phyloP scores from a whole-genome alignment of 64 coral and sea anemone species.

The Dendrophyllia cribrosa region DNA sequence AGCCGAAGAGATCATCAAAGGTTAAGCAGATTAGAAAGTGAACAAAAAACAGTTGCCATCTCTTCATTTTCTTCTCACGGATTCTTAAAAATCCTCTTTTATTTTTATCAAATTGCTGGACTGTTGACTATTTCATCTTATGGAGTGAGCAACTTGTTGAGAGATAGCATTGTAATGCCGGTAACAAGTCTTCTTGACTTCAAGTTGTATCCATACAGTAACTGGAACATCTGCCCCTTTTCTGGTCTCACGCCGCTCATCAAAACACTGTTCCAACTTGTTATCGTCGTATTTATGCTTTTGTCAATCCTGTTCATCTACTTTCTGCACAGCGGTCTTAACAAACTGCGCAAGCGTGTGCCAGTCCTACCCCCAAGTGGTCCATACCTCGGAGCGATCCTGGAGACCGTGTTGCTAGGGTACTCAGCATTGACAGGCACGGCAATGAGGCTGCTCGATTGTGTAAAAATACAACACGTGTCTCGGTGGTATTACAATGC shows the following conservation, averaged over 20 bases:
- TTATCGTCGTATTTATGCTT: background rate
- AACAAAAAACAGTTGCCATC: background rate
- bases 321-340: conserved; percentile 11
- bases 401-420: conserved; percentile 60
- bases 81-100: conserved; percentile 65
- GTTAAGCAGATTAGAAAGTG: background rate
- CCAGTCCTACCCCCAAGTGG: conserved; percentile 7
- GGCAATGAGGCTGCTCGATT: conserved; percentile 32
- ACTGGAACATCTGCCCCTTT: conserved; percentile 34
- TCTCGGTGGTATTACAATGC: conserved; percentile 30
- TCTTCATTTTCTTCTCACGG: background rate
- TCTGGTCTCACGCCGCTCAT: conserved; percentile 1
- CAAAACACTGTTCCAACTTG: conserved; percentile 11
- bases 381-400: conserved; percentile 59
- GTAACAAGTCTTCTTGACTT: conserved; percentile 27
- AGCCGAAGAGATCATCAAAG: background rate
- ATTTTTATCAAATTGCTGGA: conserved; percentile 66
- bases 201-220: background rate
- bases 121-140: conserved; percentile 16
- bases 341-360: background rate
- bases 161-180: background rate
- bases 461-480: conserved; percentile 19
- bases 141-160: background rate
- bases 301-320: conserved; percentile 21
- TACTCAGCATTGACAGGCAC: conserved; percentile 22